Base-by-base conservation (phyloP, 2,888 invertebrate species). In the Harmothoe impar region DNA sequence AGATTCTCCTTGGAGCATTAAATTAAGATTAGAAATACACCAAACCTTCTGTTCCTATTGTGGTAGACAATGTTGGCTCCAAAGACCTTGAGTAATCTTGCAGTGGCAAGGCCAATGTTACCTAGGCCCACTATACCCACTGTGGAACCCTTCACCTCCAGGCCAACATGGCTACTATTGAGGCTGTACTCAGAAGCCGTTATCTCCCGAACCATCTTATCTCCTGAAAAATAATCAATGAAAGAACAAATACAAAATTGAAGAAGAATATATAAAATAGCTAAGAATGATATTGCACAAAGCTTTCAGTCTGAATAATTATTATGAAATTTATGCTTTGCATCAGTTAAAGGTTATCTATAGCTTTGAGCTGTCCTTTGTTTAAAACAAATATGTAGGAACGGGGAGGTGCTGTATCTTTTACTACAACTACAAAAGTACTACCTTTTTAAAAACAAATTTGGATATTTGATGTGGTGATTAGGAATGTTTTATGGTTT, bases 81-180 rank as follows among this genome's bases (percentile, higher is more conserved):
- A 29, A 91, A 86, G 0, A 52, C 86, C 20, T 33, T 25, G 0
- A 85, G 85, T 33, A 62, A 35, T 3, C 31, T 85, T 23, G 91
- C 91, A 17, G 86, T 52, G 23, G 31, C 86, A 17, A 52, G 72
- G 12, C 91, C 91, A n/a, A 90, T 91, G 23, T 25, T 52, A 0
- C 91, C 91, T 89, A 91, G 43, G 31, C 91, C 91, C 25, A 91
- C 90, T 12, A 91, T 86, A 0, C 91, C 91, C 3, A 91, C 62
- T 7, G 89, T 91, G 54, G 91, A 84, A 1, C 88, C 77, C 12
- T 43, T 68, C 31, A 91, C 86, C 20, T 89, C 91, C 1, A 90
- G 72, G 7, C 89, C 89, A 3, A 5, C 10, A 29, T 33, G 56
- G 23, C 56, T n/a, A 43, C 43, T 43, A 90, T 85, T 89, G 0